phyloP scores from a whole-genome alignment of 2,888 invertebrate genomes.

The Panzeria rudis region DNA sequence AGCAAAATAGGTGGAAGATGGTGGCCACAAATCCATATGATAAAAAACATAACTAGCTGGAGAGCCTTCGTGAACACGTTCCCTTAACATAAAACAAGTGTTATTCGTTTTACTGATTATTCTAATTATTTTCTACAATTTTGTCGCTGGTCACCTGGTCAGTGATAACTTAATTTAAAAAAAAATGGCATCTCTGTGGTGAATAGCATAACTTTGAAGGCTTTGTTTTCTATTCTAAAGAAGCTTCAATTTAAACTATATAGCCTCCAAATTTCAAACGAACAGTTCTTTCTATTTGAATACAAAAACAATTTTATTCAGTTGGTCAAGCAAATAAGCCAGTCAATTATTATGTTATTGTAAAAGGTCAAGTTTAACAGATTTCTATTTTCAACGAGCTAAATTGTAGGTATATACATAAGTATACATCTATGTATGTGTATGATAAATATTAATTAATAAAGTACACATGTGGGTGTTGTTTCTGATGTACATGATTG shows the following conservation, averaged over 20 bases:
- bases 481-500: not conserved
- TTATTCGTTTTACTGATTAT: too few species aligned
- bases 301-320: constrained; percentile 9
- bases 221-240: too few species aligned
- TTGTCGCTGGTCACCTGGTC: too few species aligned
- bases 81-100: too few species aligned
- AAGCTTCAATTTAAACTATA: not conserved
- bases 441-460: constrained; percentile 11
- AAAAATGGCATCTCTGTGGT: too few species aligned
- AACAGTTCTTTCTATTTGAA: constrained; percentile 1
- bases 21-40: too few species aligned
- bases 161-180: too few species aligned
- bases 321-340: not conserved
- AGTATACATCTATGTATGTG: not conserved
- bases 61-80: too few species aligned
- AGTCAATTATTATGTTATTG: constrained; percentile 64
- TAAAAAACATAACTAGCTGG: too few species aligned
- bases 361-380: constrained; percentile 66
- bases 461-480: constrained; percentile 9
- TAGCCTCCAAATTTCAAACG: not conserved
- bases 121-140: too few species aligned
- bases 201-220: too few species aligned
- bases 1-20: too few species aligned
- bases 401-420: not conserved
- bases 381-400: constrained; percentile 29